A percentile compares a stretch with the other conserved stretches of the same genome.
phyloP scores from a whole-genome alignment of 2,113 vertebrate genomes.

The Daubentonia madagascariensis region DNA sequence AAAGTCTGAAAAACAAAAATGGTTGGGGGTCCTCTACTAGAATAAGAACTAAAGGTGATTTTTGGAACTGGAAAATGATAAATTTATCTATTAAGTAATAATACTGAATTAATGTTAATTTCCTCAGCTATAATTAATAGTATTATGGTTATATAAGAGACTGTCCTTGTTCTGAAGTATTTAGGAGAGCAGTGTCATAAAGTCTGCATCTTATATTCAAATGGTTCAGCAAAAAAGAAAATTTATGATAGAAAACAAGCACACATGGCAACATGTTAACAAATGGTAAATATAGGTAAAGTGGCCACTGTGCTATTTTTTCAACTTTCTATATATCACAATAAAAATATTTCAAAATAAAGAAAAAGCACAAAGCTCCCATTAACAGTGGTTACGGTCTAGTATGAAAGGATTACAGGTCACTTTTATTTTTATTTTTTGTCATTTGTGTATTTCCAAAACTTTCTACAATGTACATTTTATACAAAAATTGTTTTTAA shows the following conservation, averaged over 20 bases:
- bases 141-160: neutral
- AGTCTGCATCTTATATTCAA: neutral
- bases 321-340: neutral
- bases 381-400: neutral
- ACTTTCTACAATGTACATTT: neutral
- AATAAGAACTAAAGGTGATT: neutral
- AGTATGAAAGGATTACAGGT: neutral
- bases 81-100: neutral
- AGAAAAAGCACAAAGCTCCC: neutral
- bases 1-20: neutral
- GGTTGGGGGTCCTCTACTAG: neutral
- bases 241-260: neutral
- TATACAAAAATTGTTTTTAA: neutral
- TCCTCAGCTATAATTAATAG: neutral
- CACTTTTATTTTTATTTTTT: neutral
- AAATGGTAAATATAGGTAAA: neutral
- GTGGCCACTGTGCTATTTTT: too few relatives aligned
- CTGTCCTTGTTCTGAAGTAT: neutral
- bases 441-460: neutral
- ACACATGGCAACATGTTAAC: neutral
- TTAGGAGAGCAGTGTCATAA: neutral
- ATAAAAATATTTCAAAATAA: neutral
- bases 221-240: neutral
- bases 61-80: neutral
- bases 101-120: neutral